phyloP scores from a whole-genome alignment of 2,888 invertebrate species.

The Orchesella flavescens region DNA sequence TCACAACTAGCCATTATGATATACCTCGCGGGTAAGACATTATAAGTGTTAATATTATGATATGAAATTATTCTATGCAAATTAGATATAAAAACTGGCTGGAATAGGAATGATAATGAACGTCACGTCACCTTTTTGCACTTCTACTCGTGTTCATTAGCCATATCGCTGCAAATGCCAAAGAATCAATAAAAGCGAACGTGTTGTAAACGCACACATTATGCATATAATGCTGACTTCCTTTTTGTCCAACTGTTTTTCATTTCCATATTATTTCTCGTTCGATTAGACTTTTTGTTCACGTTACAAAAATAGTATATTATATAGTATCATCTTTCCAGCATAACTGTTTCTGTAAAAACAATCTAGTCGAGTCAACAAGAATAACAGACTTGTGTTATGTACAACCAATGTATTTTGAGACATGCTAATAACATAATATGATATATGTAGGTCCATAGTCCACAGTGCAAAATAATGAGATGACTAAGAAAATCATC shows the following conservation, averaged over 20 bases:
- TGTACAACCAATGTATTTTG: not conserved
- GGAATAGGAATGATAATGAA: no score
- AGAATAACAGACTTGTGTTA: not conserved
- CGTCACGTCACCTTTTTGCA: slow-evolving; percentile 44
- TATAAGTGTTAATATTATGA: not conserved
- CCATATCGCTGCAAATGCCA: no score
- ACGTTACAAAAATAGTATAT: slow-evolving; percentile 23
- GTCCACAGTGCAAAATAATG: not conserved
- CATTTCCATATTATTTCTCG: no score
- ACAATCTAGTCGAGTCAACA: no score
- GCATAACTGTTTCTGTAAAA: no score
- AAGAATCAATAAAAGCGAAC: no score
- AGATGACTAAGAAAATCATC: slow-evolving; percentile 17
- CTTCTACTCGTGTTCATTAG: slow-evolving; percentile 3
- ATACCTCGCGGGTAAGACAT: not conserved
- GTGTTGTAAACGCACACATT: no score
- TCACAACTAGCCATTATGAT: not conserved
- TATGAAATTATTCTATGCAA: not conserved
- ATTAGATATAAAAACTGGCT: no score
- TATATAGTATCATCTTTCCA: no score
- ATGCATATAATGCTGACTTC: not conserved
- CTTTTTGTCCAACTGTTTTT: not conserved
- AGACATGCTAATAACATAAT: not conserved
- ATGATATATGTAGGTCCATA: not conserved
- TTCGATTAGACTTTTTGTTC: not conserved